Percentiles rank a stretch among this genome's conserved stretches.
Evolutionary conservation across 2,797 vertebrate genomes (phyloP).

Genomic region (Bovichtus variegatus): DNA sequence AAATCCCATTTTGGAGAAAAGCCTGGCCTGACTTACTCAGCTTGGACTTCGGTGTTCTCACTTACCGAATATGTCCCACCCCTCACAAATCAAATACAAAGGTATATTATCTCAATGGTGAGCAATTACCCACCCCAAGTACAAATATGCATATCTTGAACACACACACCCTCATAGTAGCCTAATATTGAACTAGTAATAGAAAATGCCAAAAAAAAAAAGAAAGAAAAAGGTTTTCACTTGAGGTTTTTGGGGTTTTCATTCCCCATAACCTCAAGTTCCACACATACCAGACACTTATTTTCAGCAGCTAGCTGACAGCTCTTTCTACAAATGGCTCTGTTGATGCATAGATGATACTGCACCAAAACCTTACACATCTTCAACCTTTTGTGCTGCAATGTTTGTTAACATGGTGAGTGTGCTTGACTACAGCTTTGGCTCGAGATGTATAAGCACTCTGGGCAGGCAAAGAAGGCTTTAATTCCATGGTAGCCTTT

Average conservation of each 20-base stretch:
- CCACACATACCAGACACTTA: constrained; percentile 34
- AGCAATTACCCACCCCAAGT: constrained; percentile 13
- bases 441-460: constrained; percentile 32
- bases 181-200: constrained; percentile 40
- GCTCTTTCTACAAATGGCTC: constrained; percentile 2
- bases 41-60: constrained; percentile 10
- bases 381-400: background rate
- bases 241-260: too few species aligned
- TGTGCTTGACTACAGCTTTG: constrained; percentile 32
- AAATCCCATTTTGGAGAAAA: constrained; percentile 60
- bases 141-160: constrained; percentile 38
- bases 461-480: constrained; percentile 13
- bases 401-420: constrained; percentile 38
- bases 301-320: constrained; percentile 6
- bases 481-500: constrained; percentile 59
- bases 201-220: background rate
- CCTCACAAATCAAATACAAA: background rate
- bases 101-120: constrained; percentile 8
- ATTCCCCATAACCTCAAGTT: constrained; percentile 20
- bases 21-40: constrained; percentile 16
- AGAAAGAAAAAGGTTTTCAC: background rate
- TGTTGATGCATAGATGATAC: background rate
- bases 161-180: background rate
- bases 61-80: background rate
- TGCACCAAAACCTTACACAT: constrained; percentile 1